Evolutionary conservation across 2,113 vertebrate genomes (phyloP).

Genomic region (Bufo gargarizans): DNA sequence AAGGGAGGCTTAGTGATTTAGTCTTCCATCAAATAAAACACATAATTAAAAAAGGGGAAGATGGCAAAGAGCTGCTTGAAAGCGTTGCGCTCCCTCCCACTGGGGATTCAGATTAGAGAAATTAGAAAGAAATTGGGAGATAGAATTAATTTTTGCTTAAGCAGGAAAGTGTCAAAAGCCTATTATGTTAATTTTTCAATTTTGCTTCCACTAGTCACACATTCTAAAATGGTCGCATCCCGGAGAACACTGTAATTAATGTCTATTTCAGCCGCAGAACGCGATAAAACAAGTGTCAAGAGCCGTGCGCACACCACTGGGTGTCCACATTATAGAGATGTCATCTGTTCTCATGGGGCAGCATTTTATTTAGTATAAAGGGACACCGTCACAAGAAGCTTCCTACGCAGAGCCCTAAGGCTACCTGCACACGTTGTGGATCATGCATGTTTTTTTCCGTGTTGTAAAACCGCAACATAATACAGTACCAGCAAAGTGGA

Average conservation of each 20-base stretch:
- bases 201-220: slow-evolving; percentile 66
- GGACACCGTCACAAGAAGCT: too few relatives aligned
- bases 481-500: too few relatives aligned
- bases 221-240: slow-evolving; percentile 61
- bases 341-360: not conserved
- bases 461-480: too few relatives aligned
- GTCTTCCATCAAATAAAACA: slow-evolving; percentile 67
- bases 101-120: slow-evolving; percentile 67
- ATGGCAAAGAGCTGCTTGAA: slow-evolving; percentile 63
- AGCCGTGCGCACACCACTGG: not conserved
- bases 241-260: slow-evolving; percentile 36
- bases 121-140: slow-evolving; percentile 69
- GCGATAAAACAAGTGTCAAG: slow-evolving; percentile 34
- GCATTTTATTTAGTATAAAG: not conserved
- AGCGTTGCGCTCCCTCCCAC: slow-evolving; percentile 63
- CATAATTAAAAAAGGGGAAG: slow-evolving; percentile 64
- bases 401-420: too few relatives aligned
- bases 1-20: slow-evolving; percentile 66
- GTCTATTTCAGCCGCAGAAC: slow-evolving; percentile 36
- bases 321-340: slow-evolving; percentile 7
- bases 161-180: slow-evolving; percentile 67
- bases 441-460: too few relatives aligned
- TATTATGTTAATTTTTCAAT: slow-evolving; percentile 69
- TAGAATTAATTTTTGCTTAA: slow-evolving; percentile 73
- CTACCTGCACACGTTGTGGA: too few relatives aligned